These are phyloP conservation scores for Tetrax tetrax DNA, from an alignment of 2,113 vertebrate species.

Conservation along the genomic window DNA sequence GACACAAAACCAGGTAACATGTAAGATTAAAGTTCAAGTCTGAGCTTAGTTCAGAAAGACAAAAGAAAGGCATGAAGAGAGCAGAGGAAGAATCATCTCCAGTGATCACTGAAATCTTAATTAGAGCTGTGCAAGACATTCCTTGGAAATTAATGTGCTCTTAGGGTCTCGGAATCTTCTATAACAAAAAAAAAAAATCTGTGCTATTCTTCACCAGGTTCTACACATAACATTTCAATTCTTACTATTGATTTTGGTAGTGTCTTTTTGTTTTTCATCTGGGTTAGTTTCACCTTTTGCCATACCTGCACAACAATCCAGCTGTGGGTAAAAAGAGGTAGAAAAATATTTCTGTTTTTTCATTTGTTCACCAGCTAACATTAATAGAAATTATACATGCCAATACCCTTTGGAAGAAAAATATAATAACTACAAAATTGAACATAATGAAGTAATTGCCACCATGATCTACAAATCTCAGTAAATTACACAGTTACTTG, in stretches of 20 bases:
- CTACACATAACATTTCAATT: background rate
- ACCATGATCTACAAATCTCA: background rate
- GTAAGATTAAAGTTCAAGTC: background rate
- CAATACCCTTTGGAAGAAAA: background rate
- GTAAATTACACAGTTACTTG: background rate
- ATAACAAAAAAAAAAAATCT: background rate
- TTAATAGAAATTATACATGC: background rate
- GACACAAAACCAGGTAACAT: background rate
- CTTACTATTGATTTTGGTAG: background rate
- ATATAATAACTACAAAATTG: background rate
- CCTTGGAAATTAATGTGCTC: background rate
- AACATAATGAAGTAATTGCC: background rate
- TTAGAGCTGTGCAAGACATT: background rate
- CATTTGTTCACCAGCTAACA: background rate
- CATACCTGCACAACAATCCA: background rate
- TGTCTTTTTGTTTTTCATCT: background rate
- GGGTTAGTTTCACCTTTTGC: background rate
- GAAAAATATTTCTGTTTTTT: background rate
- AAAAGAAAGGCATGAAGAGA: background rate
- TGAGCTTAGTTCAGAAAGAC: background rate
- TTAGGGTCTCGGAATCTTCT: background rate
- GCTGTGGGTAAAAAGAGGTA: rapidly evolving
- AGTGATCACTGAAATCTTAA: background rate
- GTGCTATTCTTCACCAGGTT: background rate
- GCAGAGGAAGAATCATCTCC: background rate